Evolutionary conservation across 2,113 vertebrate genomes (phyloP), one percentile per base, ranked within the genome.

Genomic region (Herpetotheres cachinnans): DNA sequence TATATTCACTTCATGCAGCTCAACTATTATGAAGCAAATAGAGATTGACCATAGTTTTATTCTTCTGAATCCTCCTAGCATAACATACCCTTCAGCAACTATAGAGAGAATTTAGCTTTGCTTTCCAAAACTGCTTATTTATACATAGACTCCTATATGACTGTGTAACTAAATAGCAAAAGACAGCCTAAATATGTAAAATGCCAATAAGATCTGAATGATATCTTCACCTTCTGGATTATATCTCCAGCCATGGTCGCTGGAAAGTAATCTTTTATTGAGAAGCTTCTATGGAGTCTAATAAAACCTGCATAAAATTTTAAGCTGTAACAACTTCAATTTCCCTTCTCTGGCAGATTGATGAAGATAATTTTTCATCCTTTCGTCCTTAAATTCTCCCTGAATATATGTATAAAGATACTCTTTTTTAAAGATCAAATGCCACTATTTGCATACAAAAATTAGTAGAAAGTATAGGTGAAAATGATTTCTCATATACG

Each of bases 291-390:
- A 17, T 16, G 2, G 61, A 89, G 69, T 79, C 59, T 67, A 94
- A 93, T 95, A 92, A 95, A 97, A 92, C 86, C 91, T 82, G 89
- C 91, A 97, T 96, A 86, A 96, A 95, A 95, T 69, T 89, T 95
- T 96, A 95, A 91, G 86, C 52, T 65, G 73, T 65, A 89, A 72
- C 91, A 89, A 65, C 86, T 93, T 76, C 83, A 32, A 79, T 93
- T 90, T 89, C 58, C 46, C 22, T 54, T 79, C 40, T 61, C 21
- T 91, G 91, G 36, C 65, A 95, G 92, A 65, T 78, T 87, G 94
- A 93, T 91, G 74, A 93, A 89, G 40, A 76, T 74, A 63, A 50
- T 63, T 92, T 93, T 93, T 92, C 76, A 74, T 59, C 52, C n/a
- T 82, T 81, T 92, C 10, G 2, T 55, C 21, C 59, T 86, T 79